Base-by-base conservation (phyloP, 2,113 vertebrate genomes). In the Connochaetes taurinus region DNA sequence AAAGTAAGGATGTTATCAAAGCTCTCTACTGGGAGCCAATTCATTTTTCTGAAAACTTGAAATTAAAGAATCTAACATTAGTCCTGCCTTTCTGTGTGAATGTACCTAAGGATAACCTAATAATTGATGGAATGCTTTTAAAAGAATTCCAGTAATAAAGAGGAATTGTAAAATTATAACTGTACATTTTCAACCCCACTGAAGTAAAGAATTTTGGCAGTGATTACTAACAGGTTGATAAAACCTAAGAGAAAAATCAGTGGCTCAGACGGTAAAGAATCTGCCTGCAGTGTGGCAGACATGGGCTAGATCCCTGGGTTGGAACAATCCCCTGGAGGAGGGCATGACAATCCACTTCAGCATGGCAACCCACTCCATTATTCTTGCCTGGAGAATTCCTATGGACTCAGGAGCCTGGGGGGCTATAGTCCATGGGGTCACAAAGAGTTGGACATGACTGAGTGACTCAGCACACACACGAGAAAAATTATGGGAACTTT, bases 21-120 rank as follows among this genome's bases (percentile, higher is more conserved):
- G 58, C 74, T 50, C 50, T 27, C 80, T 60, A 93, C 23, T 58
- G 82, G 36, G 15, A 87, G 81, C 23, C 67, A 97, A 92, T 1
- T 90, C 21, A 80, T 43, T 88, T 87, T 94, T 86, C 71, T 64
- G 52, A 97, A 92, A 96, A 94, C 29, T 94, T 9, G 50, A 95
- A 94, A 57, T 29, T 45, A 80, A 91, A 90, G 29, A 88, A 91
- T 88, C 40, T 80, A 92, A 12, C 11, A 90, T 85, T 88, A 90
- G 2, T 80, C 47, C n/a, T 74, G 3, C 6, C 55, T 29, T 64
- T 93, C 23, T 87, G 27, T 83, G 62, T 43, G 47, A 76, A 83
- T 57, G 13, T 76, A 95, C 58, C 62, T 90, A 10, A 57, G 27
- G 31, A 89, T 91, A 81, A 89, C 17, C 80, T 57, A 89, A 55